Base-by-base conservation (phyloP, 2,113 vertebrate genomes). In the Egretta garzetta region DNA sequence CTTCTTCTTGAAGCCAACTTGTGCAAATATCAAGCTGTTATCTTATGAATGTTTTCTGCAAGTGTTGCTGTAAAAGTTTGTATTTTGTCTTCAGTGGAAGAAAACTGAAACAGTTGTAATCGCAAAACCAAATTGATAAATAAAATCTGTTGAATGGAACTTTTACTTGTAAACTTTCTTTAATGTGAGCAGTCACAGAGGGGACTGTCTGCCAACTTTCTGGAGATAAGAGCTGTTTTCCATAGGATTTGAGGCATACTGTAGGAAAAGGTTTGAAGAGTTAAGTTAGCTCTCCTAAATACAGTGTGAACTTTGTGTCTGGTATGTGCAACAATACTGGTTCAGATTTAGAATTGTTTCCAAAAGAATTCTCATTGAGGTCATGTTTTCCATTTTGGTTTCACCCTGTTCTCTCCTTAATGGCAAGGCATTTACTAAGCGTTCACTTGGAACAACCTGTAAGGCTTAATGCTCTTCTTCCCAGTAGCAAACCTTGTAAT, bases 111-210 rank as follows among this genome's bases (percentile, higher is more conserved):
- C 63, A 75, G 95, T 97, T 97, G 96, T 98, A 98, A 98, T 97
- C 9, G 4, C 95, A 95, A 94, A 97, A 98, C 94, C 97, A 98
- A 97, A 98, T 94, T 96, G 96, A 98, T 94, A 97, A 98, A 98
- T 98, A 98, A 98, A 98, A 97, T 96, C 95, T 97, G 97, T 97
- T 97, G 95, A 97, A 97, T 96, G 94, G 95, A 94, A 92, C 41
- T 92, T 80, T 73, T 77, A 63, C 74, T 45, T 95, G 86, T 94
- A 81, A 91, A 21, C 53, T 76, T 67, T 28, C 19, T 93, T 96
- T 80, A n/a, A 49, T 43, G 26, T 55, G 39, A 64, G 80, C 28
- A 32, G 1, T 75, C 8, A 8, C 30, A 0, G 6, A 26, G 33
- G 30, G 52, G 8, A 75, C 19, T 68, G 23, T 58, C 39, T 73